Evolutionary conservation across 1,140 invertebrate genomes (phyloP).

Genomic region (Copidosoma floridanum): DNA sequence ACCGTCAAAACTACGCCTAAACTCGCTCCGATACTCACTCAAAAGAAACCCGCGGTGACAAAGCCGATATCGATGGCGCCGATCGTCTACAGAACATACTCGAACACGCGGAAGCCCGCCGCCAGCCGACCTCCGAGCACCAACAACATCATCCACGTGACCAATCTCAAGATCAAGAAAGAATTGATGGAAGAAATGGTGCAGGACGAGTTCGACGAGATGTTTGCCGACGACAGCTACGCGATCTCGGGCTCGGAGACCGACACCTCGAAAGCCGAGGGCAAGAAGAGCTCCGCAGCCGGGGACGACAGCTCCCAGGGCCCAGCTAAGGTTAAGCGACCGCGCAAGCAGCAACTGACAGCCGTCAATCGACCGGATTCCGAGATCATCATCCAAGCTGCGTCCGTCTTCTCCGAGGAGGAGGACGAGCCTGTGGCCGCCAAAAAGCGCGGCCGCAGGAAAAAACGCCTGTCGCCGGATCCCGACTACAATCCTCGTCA

Average conservation of each 20-base stretch:
- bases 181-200: neutral
- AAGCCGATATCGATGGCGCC: neutral
- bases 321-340: slow-evolving; percentile 41
- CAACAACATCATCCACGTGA: slow-evolving; percentile 7
- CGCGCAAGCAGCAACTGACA: slow-evolving; percentile 52
- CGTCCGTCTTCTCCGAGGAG: slow-evolving; percentile 43
- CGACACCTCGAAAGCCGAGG: neutral
- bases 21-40: neutral
- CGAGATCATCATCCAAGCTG: slow-evolving; percentile 54
- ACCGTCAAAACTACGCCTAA: neutral
- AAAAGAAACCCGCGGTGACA: neutral
- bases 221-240: slow-evolving; percentile 7
- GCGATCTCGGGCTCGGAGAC: neutral
- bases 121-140: neutral
- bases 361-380: slow-evolving; percentile 51
- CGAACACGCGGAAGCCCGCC: neutral
- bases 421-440: slow-evolving; percentile 31
- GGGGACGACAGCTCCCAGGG: neutral
- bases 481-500: slow-evolving; percentile 38
- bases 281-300: no score
- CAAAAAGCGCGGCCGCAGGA: slow-evolving; percentile 42
- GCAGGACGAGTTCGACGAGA: neutral
- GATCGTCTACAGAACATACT: slow-evolving; percentile 5
- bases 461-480: slow-evolving; percentile 34
- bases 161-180: slow-evolving; percentile 12